Evolutionary conservation across 2,888 invertebrate species (phyloP).

Genomic region (Pachydiplax longipennis): DNA sequence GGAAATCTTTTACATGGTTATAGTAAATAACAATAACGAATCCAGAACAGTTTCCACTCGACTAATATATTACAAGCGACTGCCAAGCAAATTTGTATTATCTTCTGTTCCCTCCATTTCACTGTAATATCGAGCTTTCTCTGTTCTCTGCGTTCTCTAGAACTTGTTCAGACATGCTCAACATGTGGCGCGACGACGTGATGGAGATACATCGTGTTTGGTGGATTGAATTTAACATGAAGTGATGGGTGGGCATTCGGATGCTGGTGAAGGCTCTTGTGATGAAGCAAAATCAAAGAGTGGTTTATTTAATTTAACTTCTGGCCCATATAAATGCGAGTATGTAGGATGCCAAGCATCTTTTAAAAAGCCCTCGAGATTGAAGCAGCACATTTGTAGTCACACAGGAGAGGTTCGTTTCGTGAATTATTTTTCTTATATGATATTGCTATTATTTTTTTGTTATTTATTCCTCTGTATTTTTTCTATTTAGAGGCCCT

Average conservation of each 20-base stretch:
- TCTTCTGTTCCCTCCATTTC: too few relatives aligned
- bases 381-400: conserved; percentile 4
- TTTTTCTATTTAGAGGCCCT: not conserved
- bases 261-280: not conserved
- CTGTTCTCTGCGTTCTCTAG: too few relatives aligned
- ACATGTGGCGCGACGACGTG: too few relatives aligned
- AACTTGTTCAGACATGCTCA: too few relatives aligned
- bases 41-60: too few relatives aligned
- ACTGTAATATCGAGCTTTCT: too few relatives aligned
- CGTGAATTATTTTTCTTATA: not conserved
- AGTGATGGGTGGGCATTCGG: not conserved
- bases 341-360: conserved; percentile 5
- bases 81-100: too few relatives aligned
- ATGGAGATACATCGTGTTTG: too few relatives aligned
- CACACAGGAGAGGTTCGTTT: conserved; percentile 32
- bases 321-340: not conserved
- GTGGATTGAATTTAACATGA: not conserved
- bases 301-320: not conserved
- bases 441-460: not conserved
- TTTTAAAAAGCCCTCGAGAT: not conserved
- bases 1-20: too few relatives aligned
- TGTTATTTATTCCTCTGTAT: too few relatives aligned
- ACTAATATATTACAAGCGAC: too few relatives aligned
- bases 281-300: not conserved
- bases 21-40: too few relatives aligned